Evolutionary conservation across 2,888 invertebrate genomes (phyloP).

Genomic region (Sphaerophoria taeniata): DNA sequence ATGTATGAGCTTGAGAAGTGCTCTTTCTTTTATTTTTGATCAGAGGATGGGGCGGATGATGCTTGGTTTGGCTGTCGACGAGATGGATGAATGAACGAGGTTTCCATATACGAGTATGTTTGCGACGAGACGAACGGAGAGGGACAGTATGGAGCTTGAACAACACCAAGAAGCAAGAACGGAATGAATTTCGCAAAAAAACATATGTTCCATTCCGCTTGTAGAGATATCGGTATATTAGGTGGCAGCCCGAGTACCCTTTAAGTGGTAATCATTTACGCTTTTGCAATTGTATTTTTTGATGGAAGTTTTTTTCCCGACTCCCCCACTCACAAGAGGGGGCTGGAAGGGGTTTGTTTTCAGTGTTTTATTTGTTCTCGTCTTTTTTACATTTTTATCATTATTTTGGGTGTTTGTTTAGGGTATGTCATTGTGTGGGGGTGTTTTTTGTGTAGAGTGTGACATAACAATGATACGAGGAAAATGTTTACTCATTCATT

Average conservation of each 20-base stretch:
- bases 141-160: background rate
- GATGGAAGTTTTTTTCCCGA: constrained; percentile 23
- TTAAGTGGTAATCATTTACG: constrained; percentile 83
- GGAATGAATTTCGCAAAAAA: constrained; percentile 67
- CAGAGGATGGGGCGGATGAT: constrained; percentile 10
- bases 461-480: constrained; percentile 70
- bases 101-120: constrained; percentile 34
- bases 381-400: constrained; percentile 18
- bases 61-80: constrained; percentile 51
- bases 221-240: constrained; percentile 81
- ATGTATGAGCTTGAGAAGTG: constrained; percentile 63
- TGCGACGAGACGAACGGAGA: background rate
- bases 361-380: constrained; percentile 22
- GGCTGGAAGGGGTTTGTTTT: constrained; percentile 17
- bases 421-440: constrained; percentile 68
- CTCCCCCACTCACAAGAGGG: background rate
- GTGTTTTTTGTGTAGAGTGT: constrained; percentile 52
- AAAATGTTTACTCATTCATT: constrained; percentile 71
- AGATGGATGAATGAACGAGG: constrained; percentile 71
- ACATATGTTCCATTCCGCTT: constrained; percentile 77
- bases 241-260: constrained; percentile 82
- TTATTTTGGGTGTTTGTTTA: constrained; percentile 65
- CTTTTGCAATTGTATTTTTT: constrained; percentile 80
- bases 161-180: constrained; percentile 3
- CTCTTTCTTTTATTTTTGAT: constrained; percentile 16